These are phyloP conservation scores for Sebastes variabilis DNA, from an alignment of 2,797 vertebrate species.

Conservation along the genomic window DNA sequence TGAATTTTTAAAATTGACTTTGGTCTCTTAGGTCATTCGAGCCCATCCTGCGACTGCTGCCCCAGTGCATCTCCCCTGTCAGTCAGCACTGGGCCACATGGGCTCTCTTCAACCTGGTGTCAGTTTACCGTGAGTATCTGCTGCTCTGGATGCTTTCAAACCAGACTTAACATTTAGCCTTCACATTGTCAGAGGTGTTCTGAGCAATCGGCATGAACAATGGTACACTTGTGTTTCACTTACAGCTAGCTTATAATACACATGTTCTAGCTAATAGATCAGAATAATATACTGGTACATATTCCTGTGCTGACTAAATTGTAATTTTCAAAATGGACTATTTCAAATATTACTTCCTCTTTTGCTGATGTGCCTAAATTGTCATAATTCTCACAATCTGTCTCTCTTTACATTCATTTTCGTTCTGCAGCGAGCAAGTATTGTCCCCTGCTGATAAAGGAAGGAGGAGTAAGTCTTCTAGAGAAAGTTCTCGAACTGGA, in stretches of 20 bases:
- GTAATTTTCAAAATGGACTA: background rate
- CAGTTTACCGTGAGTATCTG: constrained; percentile 95
- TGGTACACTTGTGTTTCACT: background rate
- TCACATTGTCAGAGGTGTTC: background rate
- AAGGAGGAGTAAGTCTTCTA: constrained; percentile 91
- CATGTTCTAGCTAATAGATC: background rate
- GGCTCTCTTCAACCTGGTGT: constrained; percentile 97
- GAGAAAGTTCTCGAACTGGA: constrained; percentile 90
- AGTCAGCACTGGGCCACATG: constrained; percentile 99
- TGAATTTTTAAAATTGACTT: background rate
- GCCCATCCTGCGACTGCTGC: constrained; percentile 95
- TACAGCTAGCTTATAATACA: background rate
- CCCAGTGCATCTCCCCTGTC: constrained; percentile 93
- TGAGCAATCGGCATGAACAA: background rate
- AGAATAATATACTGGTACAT: background rate
- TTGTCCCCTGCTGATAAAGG: constrained; percentile 95
- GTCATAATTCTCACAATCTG: background rate
- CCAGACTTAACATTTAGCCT: background rate
- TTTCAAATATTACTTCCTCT: background rate
- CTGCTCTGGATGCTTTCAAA: background rate
- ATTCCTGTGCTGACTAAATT: background rate
- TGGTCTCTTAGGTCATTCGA: constrained; percentile 91
- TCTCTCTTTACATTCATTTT: constrained; percentile 1
- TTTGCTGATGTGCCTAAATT: background rate
- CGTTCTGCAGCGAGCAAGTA: constrained; percentile 90